These are phyloP conservation scores for Drosophila teissieri DNA, from an alignment of 1,140 invertebrate genomes.

Conservation along the genomic window DNA sequence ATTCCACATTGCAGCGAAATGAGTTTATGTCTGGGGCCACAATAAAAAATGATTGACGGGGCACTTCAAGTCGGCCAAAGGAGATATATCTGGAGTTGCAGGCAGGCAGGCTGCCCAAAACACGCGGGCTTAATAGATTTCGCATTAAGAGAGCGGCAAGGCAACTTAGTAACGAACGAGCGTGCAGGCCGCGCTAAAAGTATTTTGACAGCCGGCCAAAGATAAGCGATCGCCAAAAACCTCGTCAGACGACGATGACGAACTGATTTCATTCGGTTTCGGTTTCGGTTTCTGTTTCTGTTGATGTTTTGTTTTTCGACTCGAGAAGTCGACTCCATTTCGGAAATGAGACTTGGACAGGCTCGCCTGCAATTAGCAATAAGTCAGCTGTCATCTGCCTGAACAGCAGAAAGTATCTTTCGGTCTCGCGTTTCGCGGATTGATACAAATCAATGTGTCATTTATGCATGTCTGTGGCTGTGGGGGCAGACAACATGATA, in stretches of 20 bases:
- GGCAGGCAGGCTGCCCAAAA: slow-evolving; percentile 6
- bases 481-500: slow-evolving; percentile 65
- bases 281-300: slow-evolving; percentile 2
- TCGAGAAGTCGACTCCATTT: slow-evolving; percentile 10
- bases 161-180: slow-evolving; percentile 46
- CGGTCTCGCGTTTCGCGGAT: slow-evolving; percentile 53
- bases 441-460: slow-evolving; percentile 78
- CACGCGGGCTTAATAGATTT: slow-evolving; percentile 38
- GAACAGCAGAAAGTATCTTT: slow-evolving; percentile 56
- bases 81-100: slow-evolving; percentile 41
- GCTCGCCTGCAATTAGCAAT: slow-evolving; percentile 76
- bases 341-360: not conserved
- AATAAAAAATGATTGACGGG: slow-evolving; percentile 83
- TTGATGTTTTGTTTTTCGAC: slow-evolving; percentile 16
- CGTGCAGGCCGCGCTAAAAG: slow-evolving; percentile 66
- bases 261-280: slow-evolving; percentile 69
- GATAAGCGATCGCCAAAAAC: slow-evolving; percentile 74
- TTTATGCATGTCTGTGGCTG: slow-evolving; percentile 30
- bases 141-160: slow-evolving; percentile 44
- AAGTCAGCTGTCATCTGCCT: slow-evolving; percentile 74
- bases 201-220: slow-evolving; percentile 72
- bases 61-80: slow-evolving; percentile 65
- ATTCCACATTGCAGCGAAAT: slow-evolving; percentile 72
- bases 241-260: slow-evolving; percentile 57
- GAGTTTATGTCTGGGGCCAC: slow-evolving; percentile 80